A percentile compares a stretch with the other conserved stretches of the same genome.
Conservation (phyloP, 2,797 vertebrate genomes). For the Halcyon chelicuti region DNA sequence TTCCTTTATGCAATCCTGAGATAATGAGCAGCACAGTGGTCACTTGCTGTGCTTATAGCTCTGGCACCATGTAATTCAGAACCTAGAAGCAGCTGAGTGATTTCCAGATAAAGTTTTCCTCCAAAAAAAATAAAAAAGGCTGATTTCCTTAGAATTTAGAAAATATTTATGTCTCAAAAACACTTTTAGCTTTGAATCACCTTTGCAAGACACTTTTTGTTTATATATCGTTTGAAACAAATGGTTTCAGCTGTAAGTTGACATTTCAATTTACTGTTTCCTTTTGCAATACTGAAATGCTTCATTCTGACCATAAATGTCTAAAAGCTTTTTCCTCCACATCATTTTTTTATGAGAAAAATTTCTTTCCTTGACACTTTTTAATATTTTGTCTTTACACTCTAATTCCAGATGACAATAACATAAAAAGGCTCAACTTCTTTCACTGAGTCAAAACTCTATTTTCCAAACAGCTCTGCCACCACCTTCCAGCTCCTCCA, state of each 20-base stretch:
- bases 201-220: neutral
- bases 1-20: accelerated
- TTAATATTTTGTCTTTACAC: neutral
- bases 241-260: neutral
- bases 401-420: neutral
- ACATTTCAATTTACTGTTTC: slow-evolving; percentile 13
- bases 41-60: neutral
- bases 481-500: neutral
- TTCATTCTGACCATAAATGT: neutral
- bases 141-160: neutral
- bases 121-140: neutral
- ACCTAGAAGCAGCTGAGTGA: neutral
- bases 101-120: neutral
- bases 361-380: neutral
- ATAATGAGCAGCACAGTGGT: neutral
- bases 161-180: neutral
- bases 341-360: neutral
- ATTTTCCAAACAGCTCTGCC: neutral
- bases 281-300: neutral
- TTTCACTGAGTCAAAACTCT: neutral
- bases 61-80: neutral
- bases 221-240: neutral
- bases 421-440: neutral
- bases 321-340: neutral
- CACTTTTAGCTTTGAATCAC: neutral